phyloP scores from a whole-genome alignment of 2,888 invertebrate genomes.

The Osmoderma eremita region DNA sequence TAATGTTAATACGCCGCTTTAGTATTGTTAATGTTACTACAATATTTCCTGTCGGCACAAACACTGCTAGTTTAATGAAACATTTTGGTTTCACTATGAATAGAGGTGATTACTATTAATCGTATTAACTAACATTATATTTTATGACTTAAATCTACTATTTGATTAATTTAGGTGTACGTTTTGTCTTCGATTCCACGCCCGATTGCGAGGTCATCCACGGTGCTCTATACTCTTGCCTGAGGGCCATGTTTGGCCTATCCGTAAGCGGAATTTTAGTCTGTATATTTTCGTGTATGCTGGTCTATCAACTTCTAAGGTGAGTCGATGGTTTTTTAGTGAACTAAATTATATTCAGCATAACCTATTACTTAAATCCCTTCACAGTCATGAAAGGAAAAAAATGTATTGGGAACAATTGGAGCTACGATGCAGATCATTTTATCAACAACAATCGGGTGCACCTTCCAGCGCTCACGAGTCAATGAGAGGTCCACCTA shows the following conservation, averaged over 20 bases:
- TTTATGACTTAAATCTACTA: neutral
- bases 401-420: constrained; percentile 96
- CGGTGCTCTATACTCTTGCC: constrained; percentile 87
- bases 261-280: constrained; percentile 90
- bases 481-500: constrained; percentile 63
- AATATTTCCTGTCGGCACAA: too few relatives aligned
- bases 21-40: too few relatives aligned
- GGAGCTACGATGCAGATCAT: constrained; percentile 82
- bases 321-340: constrained; percentile 57
- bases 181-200: constrained; percentile 86
- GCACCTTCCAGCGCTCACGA: constrained; percentile 59
- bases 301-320: constrained; percentile 88
- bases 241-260: constrained; percentile 89
- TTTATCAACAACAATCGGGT: constrained; percentile 71
- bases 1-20: too few relatives aligned
- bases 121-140: neutral
- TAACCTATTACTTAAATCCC: neutral
- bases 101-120: neutral
- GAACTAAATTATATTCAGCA: neutral
- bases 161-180: constrained; percentile 67
- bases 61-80: too few relatives aligned
- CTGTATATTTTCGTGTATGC: constrained; percentile 92
- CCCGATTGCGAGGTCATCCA: constrained; percentile 91
- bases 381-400: constrained; percentile 84
- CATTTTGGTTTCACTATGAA: too few relatives aligned